Evolutionary conservation across 1,140 invertebrate genomes (phyloP).

Genomic region (Drosophila gunungcola): DNA sequence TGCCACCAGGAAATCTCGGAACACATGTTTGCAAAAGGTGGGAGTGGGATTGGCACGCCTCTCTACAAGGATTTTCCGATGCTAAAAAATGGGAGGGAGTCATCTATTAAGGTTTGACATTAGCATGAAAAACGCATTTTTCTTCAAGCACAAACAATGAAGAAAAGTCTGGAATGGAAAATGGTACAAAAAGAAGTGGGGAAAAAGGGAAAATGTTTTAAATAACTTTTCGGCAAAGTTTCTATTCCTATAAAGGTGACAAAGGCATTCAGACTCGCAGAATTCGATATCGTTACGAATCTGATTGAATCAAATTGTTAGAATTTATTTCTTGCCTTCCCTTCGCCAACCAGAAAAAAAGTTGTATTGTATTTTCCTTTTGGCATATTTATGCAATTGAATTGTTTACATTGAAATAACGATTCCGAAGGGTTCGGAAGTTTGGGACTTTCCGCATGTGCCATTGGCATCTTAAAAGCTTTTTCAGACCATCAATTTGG

Average conservation of each 20-base stretch:
- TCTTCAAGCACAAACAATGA: conserved; percentile 55
- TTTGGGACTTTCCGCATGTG: conserved; percentile 33
- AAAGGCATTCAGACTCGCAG: conserved; percentile 41
- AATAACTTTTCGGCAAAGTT: conserved; percentile 66
- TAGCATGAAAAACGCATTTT: conserved; percentile 79
- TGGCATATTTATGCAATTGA: conserved; percentile 73
- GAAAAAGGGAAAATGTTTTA: conserved; percentile 62
- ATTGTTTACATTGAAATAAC: conserved; percentile 69
- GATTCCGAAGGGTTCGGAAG: conserved; percentile 59
- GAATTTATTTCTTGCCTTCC: conserved; percentile 58
- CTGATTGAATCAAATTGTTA: conserved; percentile 72
- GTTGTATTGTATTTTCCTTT: conserved; percentile 25
- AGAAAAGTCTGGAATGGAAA: conserved; percentile 30
- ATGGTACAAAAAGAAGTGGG: neutral
- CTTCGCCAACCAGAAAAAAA: conserved; percentile 21
- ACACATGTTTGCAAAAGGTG: conserved; percentile 53
- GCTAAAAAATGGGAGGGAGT: conserved; percentile 14
- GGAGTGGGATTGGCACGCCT: conserved; percentile 14
- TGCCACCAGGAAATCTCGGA: conserved; percentile 54
- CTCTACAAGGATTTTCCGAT: conserved; percentile 5
- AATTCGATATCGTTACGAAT: conserved; percentile 45
- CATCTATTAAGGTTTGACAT: conserved; percentile 75
- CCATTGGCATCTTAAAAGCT: conserved; percentile 42
- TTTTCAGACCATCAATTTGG: conserved; percentile 63
- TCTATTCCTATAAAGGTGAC: conserved; percentile 54